Base-by-base conservation (phyloP, 2,888 invertebrate genomes). In the Nymphalis polychloros region DNA sequence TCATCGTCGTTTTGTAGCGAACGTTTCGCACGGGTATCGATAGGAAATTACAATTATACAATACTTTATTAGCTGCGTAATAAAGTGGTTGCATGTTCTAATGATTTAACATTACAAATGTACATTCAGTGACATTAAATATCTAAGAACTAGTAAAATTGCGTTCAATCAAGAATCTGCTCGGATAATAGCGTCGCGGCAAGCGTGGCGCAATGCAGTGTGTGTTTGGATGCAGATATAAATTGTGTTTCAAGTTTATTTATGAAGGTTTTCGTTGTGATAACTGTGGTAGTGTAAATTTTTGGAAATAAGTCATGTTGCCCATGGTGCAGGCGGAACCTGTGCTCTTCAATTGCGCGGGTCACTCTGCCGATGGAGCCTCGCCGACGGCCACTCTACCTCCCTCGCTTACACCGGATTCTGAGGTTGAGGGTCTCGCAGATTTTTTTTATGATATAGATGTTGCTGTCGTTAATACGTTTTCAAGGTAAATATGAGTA, bases 161-260 rank as follows among this genome's bases (percentile, higher is more conserved):
- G 55, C 47, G 50, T 63, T 64, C 27, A 59, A 61, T 78, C 79
- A 57, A 63, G 70, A 62, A 61, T 70, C 70, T 62, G 63, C 66
- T 50, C 79, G 82, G 82, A 86, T 86, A 83, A 86, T 83, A 84
- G 85, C 87, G 86, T 86, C 88, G 86, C 88, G 84, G 83, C 81
- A 82, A 85, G 84, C 84, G 90, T 91, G 91, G 92, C 90, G 92
- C 92, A 92, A 92, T 92, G 92, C 92, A 89, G 91, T 90, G 90
- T 89, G 88, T 90, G 88, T 90, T 90, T 87, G 83, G 85, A 84
- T 87, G 85, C 85, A 86, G 84, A 87, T 87, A 87, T 81, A 79
- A 84, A 83, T 81, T 84, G 87, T 89, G 89, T 87, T 85, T 82
- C 77, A 84, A 85, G 82, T 83, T 86, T 77, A 83, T 83, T 77